Conservation (phyloP, 2,797 vertebrate species). For the Anolis apletophallus region DNA sequence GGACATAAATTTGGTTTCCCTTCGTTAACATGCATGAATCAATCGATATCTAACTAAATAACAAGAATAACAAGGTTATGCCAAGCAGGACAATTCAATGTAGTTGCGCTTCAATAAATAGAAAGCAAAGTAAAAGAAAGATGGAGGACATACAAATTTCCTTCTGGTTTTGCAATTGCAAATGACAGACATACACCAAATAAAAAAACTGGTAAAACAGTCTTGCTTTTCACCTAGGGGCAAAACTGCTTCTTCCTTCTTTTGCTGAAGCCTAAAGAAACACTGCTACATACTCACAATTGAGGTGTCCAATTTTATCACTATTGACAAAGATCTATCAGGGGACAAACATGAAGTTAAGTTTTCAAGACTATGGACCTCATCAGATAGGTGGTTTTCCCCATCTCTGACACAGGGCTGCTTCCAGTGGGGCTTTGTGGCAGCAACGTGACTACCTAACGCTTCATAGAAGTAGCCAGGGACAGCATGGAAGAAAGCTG, state of each 20-base stretch:
- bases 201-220: neutral
- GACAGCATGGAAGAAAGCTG: too few relatives aligned
- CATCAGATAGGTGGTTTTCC: too few relatives aligned
- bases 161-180: neutral
- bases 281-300: neutral
- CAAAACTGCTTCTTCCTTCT: too few relatives aligned
- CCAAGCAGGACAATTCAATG: slow-evolving; percentile 29
- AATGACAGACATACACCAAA: neutral
- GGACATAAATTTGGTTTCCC: slow-evolving; percentile 23
- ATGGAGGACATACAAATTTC: neutral
- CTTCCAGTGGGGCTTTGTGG: too few relatives aligned
- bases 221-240: too few relatives aligned
- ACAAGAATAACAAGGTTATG: slow-evolving; percentile 21
- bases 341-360: too few relatives aligned
- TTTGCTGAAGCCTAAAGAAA: neutral
- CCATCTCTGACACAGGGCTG: too few relatives aligned
- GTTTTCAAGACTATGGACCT: too few relatives aligned
- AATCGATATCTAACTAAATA: slow-evolving; percentile 36
- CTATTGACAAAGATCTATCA: neutral
- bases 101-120: slow-evolving; percentile 21
- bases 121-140: neutral
- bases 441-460: too few relatives aligned
- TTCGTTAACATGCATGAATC: slow-evolving; percentile 12
- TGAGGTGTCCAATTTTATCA: neutral
- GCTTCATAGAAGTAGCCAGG: too few relatives aligned